Evolutionary conservation across 2,113 vertebrate genomes (phyloP).

Genomic region (Engraulis encrasicolus): DNA sequence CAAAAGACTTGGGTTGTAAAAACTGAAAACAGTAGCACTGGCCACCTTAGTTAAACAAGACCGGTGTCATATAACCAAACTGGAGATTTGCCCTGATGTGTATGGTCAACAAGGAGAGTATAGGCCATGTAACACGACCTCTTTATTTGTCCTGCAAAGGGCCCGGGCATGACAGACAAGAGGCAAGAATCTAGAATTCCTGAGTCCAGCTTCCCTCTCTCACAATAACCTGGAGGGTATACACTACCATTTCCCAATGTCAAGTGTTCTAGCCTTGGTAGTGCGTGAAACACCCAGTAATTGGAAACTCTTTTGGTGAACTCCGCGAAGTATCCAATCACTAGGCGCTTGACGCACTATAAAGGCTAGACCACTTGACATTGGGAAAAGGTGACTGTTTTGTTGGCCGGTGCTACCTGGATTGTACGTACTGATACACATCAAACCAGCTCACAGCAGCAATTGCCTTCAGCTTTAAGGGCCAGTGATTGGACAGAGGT

Average conservation of each 20-base stretch:
- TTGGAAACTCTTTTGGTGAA: too few relatives aligned
- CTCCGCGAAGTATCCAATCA: too few relatives aligned
- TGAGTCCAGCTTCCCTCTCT: not conserved
- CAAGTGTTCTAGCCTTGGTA: too few relatives aligned
- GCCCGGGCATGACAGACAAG: constrained; percentile 13
- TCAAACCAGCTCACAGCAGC: constrained; percentile 3
- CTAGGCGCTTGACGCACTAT: too few relatives aligned
- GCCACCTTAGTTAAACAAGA: constrained; percentile 24
- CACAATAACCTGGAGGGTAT: constrained; percentile 24
- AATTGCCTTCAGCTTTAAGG: not conserved
- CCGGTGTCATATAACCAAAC: not conserved
- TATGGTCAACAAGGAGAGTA: constrained; percentile 5
- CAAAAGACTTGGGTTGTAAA: constrained; percentile 14
- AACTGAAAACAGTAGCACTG: constrained; percentile 14
- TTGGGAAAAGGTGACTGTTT: not conserved
- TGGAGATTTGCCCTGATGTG: not conserved
- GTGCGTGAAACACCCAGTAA: too few relatives aligned
- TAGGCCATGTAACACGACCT: constrained; percentile 2
- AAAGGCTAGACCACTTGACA: too few relatives aligned
- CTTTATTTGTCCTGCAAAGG: constrained; percentile 18
- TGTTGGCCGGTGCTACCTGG: constrained; percentile 12
- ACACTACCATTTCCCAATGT: too few relatives aligned
- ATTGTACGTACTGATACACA: not conserved
- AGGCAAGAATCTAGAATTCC: not conserved
- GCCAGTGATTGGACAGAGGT: not conserved